These are phyloP conservation scores for Drosophila carrolli DNA, from an alignment of 1,140 invertebrate species.

Conservation along the genomic window DNA sequence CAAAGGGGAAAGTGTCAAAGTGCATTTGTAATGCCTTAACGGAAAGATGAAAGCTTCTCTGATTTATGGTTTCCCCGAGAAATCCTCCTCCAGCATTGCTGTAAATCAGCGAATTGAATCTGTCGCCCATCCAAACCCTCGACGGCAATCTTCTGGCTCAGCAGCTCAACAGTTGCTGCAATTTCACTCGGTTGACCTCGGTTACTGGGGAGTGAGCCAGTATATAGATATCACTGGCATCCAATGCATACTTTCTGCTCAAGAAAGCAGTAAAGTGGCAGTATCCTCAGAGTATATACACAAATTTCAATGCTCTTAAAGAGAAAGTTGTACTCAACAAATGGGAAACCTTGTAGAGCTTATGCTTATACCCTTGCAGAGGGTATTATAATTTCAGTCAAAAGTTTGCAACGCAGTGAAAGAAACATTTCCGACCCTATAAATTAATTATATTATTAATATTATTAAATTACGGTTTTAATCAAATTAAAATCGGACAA, in stretches of 20 bases:
- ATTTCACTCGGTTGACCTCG: conserved; percentile 16
- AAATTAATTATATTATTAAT: too few relatives aligned
- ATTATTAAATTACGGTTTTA: too few relatives aligned
- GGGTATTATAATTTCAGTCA: too few relatives aligned
- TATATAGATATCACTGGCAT: not conserved
- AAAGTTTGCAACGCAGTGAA: too few relatives aligned
- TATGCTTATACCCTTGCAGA: too few relatives aligned
- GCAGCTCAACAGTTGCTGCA: conserved; percentile 20
- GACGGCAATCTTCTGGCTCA: conserved; percentile 12
- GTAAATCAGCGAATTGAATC: conserved; percentile 12
- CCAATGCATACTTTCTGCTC: conserved; percentile 4
- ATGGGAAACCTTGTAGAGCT: too few relatives aligned
- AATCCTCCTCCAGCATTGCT: not conserved
- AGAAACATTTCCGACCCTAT: too few relatives aligned
- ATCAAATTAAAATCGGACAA: too few relatives aligned
- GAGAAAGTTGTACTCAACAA: not conserved
- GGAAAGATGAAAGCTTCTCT: conserved; percentile 64
- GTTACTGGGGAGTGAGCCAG: not conserved
- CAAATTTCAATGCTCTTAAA: not conserved
- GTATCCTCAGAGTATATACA: not conserved
- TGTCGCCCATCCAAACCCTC: not conserved
- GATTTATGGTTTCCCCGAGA: conserved; percentile 56
- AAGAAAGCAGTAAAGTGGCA: not conserved
- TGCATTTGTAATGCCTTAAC: conserved; percentile 69
- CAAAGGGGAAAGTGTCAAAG: conserved; percentile 47